A percentile compares a stretch with the other conserved stretches of the same genome.
Conservation (phyloP, 1,140 invertebrate genomes). For the Brachionus angularis region DNA sequence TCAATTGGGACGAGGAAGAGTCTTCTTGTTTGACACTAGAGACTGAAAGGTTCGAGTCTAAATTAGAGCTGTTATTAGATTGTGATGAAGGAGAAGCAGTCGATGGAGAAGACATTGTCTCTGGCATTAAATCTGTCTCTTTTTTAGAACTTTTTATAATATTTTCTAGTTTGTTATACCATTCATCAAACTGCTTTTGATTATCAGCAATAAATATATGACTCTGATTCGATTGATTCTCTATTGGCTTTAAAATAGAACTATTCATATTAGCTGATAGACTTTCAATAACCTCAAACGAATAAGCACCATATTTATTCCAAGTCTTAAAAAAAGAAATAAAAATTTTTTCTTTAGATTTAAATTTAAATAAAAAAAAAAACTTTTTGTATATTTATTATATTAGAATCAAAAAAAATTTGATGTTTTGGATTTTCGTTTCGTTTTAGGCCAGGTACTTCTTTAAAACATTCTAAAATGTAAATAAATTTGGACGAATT, state of each 20-base stretch:
- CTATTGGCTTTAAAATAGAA: too few relatives aligned
- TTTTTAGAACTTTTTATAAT: background rate
- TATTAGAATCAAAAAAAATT: slow-evolving; percentile 5
- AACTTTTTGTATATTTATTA: slow-evolving; percentile 4
- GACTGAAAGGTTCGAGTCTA: background rate
- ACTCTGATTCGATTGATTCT: background rate
- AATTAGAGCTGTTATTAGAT: background rate
- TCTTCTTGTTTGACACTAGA: slow-evolving; percentile 1
- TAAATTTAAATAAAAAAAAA: background rate
- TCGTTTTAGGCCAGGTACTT: slow-evolving; percentile 12
- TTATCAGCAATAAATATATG: slow-evolving; percentile 5
- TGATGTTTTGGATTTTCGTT: slow-evolving; percentile 37
- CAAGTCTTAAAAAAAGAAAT: background rate
- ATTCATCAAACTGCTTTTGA: slow-evolving; percentile 29
- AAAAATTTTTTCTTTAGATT: too few relatives aligned
- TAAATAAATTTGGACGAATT: background rate
- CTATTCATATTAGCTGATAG: background rate
- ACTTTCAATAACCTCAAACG: slow-evolving; percentile 22
- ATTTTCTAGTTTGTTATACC: background rate
- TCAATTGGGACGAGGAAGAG: background rate
- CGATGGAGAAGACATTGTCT: too few relatives aligned
- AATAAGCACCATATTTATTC: background rate
- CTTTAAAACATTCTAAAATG: slow-evolving; percentile 37
- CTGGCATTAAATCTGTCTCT: too few relatives aligned
- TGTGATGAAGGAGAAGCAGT: background rate